Conservation (phyloP, 2,797 vertebrate species). For the Florisuga fusca region DNA sequence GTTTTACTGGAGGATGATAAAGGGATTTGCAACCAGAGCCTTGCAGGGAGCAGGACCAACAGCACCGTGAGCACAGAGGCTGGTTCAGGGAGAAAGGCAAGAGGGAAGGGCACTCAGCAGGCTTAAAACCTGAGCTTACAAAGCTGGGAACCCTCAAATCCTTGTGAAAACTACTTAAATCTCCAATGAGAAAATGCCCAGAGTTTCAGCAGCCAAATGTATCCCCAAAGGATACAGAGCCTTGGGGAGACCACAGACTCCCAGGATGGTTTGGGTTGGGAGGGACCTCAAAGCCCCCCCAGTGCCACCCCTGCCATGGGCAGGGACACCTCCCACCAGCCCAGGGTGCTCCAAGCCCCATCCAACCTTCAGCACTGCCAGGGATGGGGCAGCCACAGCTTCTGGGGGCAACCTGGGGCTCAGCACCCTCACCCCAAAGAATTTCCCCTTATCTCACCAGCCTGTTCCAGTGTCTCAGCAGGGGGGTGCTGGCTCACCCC, state of each 20-base stretch:
- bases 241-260: background rate
- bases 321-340: no score
- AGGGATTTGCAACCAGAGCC: background rate
- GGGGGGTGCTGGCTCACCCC: rapidly evolving
- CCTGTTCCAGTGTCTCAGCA: no score
- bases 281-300: no score
- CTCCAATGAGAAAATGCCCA: background rate
- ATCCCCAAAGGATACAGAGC: background rate
- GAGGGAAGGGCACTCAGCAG: rapidly evolving
- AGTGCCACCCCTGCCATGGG: no score
- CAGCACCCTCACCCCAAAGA: no score
- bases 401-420: no score
- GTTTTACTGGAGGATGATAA: background rate
- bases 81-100: background rate
- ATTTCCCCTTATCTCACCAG: no score
- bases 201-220: background rate
- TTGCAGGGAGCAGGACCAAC: rapidly evolving
- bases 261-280: no score
- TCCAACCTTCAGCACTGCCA: no score
- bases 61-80: rapidly evolving
- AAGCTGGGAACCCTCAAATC: rapidly evolving
- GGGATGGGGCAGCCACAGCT: no score
- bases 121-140: background rate
- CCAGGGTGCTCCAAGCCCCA: no score
- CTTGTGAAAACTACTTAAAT: background rate